Evolutionary conservation across 2,797 vertebrate genomes (phyloP).

Genomic region (Saxicola maurus): DNA sequence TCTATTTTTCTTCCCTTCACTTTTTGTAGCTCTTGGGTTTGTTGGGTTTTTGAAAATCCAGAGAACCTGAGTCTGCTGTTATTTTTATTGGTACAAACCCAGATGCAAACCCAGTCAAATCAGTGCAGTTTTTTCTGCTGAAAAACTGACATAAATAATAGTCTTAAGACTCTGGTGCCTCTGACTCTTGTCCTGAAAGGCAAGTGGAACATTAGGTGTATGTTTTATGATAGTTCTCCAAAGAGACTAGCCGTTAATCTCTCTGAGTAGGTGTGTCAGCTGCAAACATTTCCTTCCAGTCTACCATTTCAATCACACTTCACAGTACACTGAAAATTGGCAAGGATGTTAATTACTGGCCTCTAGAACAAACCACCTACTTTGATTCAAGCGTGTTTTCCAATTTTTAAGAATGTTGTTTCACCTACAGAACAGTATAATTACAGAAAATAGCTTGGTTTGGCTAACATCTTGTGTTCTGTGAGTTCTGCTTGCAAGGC

Average conservation of each 20-base stretch:
- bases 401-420: constrained; percentile 65
- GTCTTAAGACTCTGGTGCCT: not conserved
- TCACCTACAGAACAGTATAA: constrained; percentile 60
- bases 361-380: constrained; percentile 67
- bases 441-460: constrained; percentile 66
- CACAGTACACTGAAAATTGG: constrained; percentile 71
- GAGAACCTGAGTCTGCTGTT: not conserved
- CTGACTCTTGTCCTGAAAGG: constrained; percentile 61
- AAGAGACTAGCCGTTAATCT: constrained; percentile 65
- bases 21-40: not conserved
- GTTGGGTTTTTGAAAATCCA: not conserved
- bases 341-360: constrained; percentile 69
- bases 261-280: constrained; percentile 64
- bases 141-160: constrained; percentile 14
- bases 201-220: constrained; percentile 33
- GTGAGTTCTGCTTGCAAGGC: constrained; percentile 36
- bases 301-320: constrained; percentile 71
- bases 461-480: constrained; percentile 54
- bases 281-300: constrained; percentile 69
- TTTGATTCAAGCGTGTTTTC: constrained; percentile 56
- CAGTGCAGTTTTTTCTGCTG: not conserved
- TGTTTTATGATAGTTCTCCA: constrained; percentile 63
- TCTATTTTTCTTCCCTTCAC: not conserved
- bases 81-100: not conserved
- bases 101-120: not conserved